Evolutionary conservation across 1,140 invertebrate species (phyloP).

Genomic region (Augochlora pura): DNA sequence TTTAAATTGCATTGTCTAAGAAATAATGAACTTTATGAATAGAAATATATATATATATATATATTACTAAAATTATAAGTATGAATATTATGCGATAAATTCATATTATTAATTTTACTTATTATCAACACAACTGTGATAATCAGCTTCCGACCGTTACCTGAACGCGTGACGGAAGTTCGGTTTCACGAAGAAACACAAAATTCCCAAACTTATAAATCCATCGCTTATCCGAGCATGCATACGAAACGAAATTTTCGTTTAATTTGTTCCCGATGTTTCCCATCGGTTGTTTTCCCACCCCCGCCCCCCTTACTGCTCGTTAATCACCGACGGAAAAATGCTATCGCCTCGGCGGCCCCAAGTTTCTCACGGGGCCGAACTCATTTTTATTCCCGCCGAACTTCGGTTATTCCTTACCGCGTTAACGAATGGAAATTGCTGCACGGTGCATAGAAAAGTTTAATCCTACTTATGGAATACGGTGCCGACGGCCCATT

Average conservation of each 20-base stretch:
- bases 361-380: background rate
- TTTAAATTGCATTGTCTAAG: no score
- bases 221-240: background rate
- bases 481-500: background rate
- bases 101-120: no score
- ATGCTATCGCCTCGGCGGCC: background rate
- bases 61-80: no score
- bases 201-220: background rate
- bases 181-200: no score
- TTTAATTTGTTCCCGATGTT: constrained; percentile 12
- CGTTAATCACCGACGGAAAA: constrained; percentile 20
- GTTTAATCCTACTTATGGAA: constrained; percentile 18
- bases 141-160: no score
- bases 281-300: constrained; percentile 9
- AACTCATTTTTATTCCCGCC: background rate
- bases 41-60: no score
- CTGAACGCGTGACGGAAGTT: no score
- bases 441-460: background rate
- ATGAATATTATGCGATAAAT: no score
- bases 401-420: constrained; percentile 15
- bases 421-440: constrained; percentile 31
- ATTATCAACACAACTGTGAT: no score
- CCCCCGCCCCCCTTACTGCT: no score
- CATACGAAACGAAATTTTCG: constrained; percentile 19
- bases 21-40: no score